Evolutionary conservation across 2,113 vertebrate species (phyloP).

Genomic region (Anolis sagrei): DNA sequence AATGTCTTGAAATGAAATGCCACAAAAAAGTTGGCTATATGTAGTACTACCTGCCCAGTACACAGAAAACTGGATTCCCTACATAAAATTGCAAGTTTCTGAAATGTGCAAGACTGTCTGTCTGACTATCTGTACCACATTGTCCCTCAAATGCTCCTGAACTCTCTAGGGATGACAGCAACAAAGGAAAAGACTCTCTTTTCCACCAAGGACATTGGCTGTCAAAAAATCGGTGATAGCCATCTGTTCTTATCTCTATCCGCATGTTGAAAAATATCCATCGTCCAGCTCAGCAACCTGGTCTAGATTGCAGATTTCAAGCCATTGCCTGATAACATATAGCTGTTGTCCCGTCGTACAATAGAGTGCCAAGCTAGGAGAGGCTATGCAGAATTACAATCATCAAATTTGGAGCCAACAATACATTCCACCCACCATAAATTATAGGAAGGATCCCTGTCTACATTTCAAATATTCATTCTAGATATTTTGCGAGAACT

Average conservation of each 20-base stretch:
- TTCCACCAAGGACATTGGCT: neutral
- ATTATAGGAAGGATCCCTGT: neutral
- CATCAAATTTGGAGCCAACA: neutral
- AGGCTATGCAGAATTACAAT: neutral
- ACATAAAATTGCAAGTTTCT: neutral
- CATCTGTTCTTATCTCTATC: neutral
- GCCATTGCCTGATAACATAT: neutral
- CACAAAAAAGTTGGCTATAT: neutral
- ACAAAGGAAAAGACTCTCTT: neutral
- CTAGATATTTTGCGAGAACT: neutral
- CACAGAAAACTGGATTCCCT: neutral
- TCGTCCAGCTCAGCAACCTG: neutral
- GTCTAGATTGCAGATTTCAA: neutral
- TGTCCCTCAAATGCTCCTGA: neutral
- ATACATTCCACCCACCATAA: too few relatives aligned
- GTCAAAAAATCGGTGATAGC: neutral
- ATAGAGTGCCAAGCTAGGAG: neutral
- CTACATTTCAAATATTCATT: neutral
- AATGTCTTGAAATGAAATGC: neutral
- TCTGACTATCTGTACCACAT: neutral
- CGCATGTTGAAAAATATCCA: neutral
- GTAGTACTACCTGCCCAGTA: neutral
- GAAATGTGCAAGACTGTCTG: neutral
- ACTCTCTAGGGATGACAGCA: neutral
- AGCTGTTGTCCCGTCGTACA: neutral